These are phyloP conservation scores for Helobdella robusta DNA, from an alignment of 2,888 invertebrate species.

Conservation along the genomic window DNA sequence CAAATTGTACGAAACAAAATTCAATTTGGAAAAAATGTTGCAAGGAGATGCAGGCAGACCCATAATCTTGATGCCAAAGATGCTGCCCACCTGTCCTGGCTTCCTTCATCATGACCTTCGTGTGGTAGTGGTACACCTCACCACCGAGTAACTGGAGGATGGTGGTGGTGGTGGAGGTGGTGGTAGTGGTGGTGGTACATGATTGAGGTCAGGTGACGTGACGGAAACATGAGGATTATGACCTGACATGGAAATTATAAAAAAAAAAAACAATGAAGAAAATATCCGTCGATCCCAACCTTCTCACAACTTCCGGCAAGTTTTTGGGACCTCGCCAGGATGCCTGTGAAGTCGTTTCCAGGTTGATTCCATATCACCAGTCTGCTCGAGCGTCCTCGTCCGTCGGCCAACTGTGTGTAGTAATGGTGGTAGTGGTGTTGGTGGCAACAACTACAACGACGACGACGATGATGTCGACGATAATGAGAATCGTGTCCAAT, in stretches of 20 bases:
- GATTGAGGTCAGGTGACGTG: too few relatives aligned
- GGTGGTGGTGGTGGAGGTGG: too few relatives aligned
- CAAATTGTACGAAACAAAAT: neutral
- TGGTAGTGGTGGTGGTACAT: too few relatives aligned
- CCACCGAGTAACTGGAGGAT: constrained; percentile 44
- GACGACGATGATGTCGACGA: too few relatives aligned
- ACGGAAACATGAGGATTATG: too few relatives aligned
- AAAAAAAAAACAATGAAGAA: neutral
- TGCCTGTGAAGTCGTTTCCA: constrained; percentile 36
- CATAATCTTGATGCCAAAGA: constrained; percentile 48
- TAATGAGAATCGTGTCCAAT: too few relatives aligned
- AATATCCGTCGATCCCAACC: constrained; percentile 28
- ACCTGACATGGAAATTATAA: too few relatives aligned
- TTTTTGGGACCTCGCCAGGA: constrained; percentile 34
- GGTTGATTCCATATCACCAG: constrained; percentile 36
- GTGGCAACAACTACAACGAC: too few relatives aligned
- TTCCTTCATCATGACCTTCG: constrained; percentile 47
- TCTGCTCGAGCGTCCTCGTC: constrained; percentile 29
- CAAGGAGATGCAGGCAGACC: constrained; percentile 34
- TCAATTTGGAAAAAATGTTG: too few relatives aligned
- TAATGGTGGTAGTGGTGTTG: too few relatives aligned
- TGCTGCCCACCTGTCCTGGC: constrained; percentile 42
- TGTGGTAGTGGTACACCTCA: constrained; percentile 47
- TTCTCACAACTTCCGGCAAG: constrained; percentile 34
- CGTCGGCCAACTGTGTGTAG: constrained; percentile 34